Evolutionary conservation across 2,888 invertebrate species (phyloP).

Genomic region (Rhimphoctona megacephalus): DNA sequence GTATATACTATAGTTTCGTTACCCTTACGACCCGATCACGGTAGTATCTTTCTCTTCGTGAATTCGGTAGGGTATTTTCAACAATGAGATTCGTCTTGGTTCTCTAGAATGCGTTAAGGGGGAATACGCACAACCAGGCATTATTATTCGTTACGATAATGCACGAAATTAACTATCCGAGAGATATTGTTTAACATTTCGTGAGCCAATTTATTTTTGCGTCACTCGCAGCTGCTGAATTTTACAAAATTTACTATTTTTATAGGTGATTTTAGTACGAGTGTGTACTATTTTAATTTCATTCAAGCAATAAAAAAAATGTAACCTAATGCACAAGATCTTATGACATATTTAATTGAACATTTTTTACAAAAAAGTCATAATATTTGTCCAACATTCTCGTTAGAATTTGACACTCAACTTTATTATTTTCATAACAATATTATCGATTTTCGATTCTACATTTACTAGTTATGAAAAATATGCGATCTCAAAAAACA

Average conservation of each 20-base stretch:
- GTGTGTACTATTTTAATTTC: background rate
- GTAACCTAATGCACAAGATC: no score
- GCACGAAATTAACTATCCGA: conserved; percentile 63
- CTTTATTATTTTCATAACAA: background rate
- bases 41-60: conserved; percentile 33
- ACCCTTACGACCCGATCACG: conserved; percentile 43
- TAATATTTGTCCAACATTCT: no score
- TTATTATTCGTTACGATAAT: conserved; percentile 58
- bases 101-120: conserved; percentile 69
- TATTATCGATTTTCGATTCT: background rate
- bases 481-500: background rate
- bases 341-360: no score
- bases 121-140: conserved; percentile 72
- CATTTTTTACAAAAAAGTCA: no score
- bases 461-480: background rate
- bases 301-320: no score
- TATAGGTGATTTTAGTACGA: no score
- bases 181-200: conserved; percentile 62
- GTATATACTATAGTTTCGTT: conserved; percentile 24
- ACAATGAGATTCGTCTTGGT: conserved; percentile 73
- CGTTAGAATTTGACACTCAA: background rate
- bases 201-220: conserved; percentile 28
- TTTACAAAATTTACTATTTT: conserved; percentile 1
- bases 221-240: conserved; percentile 24
- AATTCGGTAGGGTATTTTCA: conserved; percentile 50